Percentiles rank a stretch among this genome's conserved stretches.
Conservation (phyloP, 2,888 invertebrate genomes). For the Thereva unica region DNA sequence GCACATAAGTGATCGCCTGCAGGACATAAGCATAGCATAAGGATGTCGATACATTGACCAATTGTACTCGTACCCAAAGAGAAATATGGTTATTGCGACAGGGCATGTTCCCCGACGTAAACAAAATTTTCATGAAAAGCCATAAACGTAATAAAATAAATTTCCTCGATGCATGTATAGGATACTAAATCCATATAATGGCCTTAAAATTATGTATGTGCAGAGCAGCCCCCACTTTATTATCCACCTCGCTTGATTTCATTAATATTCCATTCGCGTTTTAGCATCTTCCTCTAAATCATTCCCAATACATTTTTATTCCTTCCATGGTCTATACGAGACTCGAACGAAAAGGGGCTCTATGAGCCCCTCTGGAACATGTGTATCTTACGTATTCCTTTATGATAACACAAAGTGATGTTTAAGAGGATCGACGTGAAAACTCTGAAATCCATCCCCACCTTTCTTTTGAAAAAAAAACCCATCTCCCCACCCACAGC, state of each 20-base stretch:
- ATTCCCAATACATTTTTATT: constrained; percentile 41
- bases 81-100: too few species aligned
- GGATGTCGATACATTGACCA: too few species aligned
- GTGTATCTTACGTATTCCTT: constrained; percentile 34
- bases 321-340: constrained; percentile 19
- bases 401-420: constrained; percentile 33
- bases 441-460: constrained; percentile 32
- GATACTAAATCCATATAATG: constrained; percentile 33
- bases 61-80: too few species aligned
- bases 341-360: constrained; percentile 1
- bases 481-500: constrained; percentile 19
- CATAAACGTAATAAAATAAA: constrained; percentile 9
- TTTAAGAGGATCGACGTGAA: constrained; percentile 31
- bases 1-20: too few species aligned
- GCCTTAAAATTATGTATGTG: constrained; percentile 35
- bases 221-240: constrained; percentile 29
- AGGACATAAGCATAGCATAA: too few species aligned
- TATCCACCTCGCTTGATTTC: constrained; percentile 37
- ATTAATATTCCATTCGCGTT: constrained; percentile 39
- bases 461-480: constrained; percentile 17
- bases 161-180: background rate
- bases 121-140: constrained; percentile 18
- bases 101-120: background rate
- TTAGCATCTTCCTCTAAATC: constrained; percentile 40
- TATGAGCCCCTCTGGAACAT: constrained; percentile 23